Percentiles rank a stretch among this genome's conserved stretches.
Conservation (phyloP, 2,797 vertebrate genomes). For the Xenops minutus region DNA sequence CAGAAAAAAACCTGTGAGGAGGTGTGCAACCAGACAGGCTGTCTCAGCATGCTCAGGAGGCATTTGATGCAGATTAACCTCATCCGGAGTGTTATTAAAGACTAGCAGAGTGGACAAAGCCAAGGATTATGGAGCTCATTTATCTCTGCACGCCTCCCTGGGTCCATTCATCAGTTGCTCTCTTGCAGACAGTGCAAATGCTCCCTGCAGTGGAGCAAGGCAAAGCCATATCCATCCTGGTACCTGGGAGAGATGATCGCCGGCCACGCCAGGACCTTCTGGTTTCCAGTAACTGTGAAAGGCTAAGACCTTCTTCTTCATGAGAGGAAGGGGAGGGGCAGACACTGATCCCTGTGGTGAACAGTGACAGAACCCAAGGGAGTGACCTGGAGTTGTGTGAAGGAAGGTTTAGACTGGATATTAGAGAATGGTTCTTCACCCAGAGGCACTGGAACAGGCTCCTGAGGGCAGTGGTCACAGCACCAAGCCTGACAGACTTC, state of each 20-base stretch:
- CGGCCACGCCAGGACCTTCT: rapidly evolving
- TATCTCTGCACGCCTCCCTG: background rate
- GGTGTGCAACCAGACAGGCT: background rate
- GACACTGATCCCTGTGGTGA: background rate
- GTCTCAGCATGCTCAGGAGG: background rate
- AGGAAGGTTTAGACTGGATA: background rate
- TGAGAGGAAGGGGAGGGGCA: background rate
- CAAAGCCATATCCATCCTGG: background rate
- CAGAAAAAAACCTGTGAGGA: background rate
- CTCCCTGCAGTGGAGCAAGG: background rate
- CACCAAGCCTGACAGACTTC: background rate
- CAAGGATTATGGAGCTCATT: conserved; percentile 3
- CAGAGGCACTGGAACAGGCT: background rate
- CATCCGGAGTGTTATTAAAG: background rate
- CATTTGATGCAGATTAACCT: background rate
- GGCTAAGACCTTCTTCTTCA: background rate
- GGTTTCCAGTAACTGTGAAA: background rate
- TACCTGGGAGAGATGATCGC: background rate
- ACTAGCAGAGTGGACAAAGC: background rate
- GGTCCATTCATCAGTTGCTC: conserved; percentile 4
- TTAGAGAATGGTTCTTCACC: background rate
- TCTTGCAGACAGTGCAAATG: conserved; percentile 1
- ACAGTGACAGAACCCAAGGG: background rate
- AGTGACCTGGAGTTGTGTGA: background rate
- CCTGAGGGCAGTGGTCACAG: background rate